Base-by-base conservation (phyloP, 37 sponge, comb jelly and placozoan species). In the Crambe crambe region DNA sequence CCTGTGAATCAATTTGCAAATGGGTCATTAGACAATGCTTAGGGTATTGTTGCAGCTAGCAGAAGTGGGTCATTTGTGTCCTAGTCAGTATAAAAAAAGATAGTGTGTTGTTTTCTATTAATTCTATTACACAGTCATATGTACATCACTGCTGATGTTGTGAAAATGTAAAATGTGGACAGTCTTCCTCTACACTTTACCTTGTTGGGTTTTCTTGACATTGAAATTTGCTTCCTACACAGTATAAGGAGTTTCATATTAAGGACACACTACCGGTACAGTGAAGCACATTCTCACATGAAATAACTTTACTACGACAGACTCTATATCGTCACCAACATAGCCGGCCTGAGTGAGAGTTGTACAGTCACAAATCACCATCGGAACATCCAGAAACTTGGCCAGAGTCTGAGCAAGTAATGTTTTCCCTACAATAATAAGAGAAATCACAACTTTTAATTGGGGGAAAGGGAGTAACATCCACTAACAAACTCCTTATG, bases 281-380 rank as follows among this genome's bases (percentile, higher is more conserved):
- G 23, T 2, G 30, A 65, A 31, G 30, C 25, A 65, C 2, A 65
- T 31, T 54, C 70, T 65, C 35, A 92, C 92, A 75, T 80, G 67
- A 29, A 99, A 70, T 23, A 92, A 70, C 65, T 92, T 92, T 3
- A 32, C 66, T 15, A 92, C 79, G 66, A 92, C 86, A 67, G 86
- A 74, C 60, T 92, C 93, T 66, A 88, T 88, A 63, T 99, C 99
- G 27, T 99, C 97, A n/a, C 99, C 99, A 25, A 99, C 97, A 57
- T 99, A 99, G 34, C 99, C 99, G n/a, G 99, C 99, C 42, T 99
- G 99, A n/a, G 99, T 99, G 42, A 99, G 95, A 0, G 95, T 75
- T 17, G 99, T 99, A 69, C 99, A 99, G 84, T 99, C 99, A 92
- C 99, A 99, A 43, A 99, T 96, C 36, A 89, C 97, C 73, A 99